phyloP scores from a whole-genome alignment of 1,140 invertebrate species.

The Lasioglossum albipes region DNA sequence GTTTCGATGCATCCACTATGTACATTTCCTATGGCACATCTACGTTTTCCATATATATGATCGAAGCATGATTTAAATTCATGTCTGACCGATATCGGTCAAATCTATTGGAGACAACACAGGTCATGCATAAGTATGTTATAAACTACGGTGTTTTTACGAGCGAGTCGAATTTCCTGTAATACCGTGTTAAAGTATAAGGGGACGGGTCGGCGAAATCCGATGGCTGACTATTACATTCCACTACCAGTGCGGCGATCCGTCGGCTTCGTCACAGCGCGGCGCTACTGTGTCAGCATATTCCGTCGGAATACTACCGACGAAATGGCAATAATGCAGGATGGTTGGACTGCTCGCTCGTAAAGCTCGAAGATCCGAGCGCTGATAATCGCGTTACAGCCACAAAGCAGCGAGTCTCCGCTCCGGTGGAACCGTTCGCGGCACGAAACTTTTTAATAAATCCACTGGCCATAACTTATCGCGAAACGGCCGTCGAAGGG shows the following conservation, averaged over 20 bases:
- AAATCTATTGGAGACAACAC: not conserved
- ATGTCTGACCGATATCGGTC: not conserved
- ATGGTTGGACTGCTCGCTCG: not conserved
- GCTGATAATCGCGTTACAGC: constrained; percentile 15
- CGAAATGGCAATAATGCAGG: constrained; percentile 23
- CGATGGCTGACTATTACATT: constrained; percentile 14
- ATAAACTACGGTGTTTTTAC: not conserved
- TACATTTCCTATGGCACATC: too few relatives aligned
- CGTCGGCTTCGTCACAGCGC: not conserved
- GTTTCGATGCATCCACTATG: too few relatives aligned
- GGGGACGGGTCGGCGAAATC: not conserved
- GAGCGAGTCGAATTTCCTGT: not conserved
- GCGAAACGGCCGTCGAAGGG: too few relatives aligned
- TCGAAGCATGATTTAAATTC: not conserved
- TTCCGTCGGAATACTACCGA: constrained; percentile 1
- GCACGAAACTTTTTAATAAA: not conserved
- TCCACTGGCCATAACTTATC: too few relatives aligned
- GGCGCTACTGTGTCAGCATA: constrained; percentile 20
- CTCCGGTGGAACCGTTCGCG: not conserved
- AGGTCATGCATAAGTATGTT: not conserved
- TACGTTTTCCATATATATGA: not conserved
- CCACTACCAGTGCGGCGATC: not conserved
- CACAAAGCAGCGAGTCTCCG: not conserved
- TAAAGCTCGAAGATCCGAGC: not conserved
- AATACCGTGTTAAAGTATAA: not conserved